Conservation (phyloP, 53 echinoderm and acorn worm species). For the Echinarachnius parma region DNA sequence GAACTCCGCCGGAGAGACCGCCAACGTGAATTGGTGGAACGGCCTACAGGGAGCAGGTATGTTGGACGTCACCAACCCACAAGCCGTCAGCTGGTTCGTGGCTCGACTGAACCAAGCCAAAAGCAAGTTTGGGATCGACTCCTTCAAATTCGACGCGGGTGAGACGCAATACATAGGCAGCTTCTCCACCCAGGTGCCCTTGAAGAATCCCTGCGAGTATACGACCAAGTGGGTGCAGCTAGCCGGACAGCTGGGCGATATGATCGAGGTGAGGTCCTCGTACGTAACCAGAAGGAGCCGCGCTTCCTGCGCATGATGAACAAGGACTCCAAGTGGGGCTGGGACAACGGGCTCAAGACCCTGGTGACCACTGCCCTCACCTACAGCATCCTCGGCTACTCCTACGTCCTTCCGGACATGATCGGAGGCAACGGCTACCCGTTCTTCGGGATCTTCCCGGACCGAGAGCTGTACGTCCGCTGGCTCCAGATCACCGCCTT, state of each 20-base stretch:
- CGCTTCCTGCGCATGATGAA: conserved; percentile 93
- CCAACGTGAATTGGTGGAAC: conserved; percentile 75
- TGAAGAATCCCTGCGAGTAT: conserved; percentile 76
- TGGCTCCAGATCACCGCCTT: conserved; percentile 63
- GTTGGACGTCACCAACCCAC: conserved; percentile 76
- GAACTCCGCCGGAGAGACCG: conserved; percentile 44
- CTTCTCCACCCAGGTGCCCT: conserved; percentile 44
- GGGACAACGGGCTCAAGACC: conserved; percentile 89
- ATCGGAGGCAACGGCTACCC: conserved; percentile 87
- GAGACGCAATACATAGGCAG: conserved; percentile 68
- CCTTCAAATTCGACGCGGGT: conserved; percentile 91
- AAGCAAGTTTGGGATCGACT: conserved; percentile 68
- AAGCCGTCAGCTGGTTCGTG: conserved; percentile 70
- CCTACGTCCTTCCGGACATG: conserved; percentile 90
- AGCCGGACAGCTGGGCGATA: conserved; percentile 62
- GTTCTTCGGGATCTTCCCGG: conserved; percentile 48
- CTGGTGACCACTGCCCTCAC: conserved; percentile 82
- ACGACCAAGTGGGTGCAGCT: conserved; percentile 74
- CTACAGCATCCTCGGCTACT: conserved; percentile 79
- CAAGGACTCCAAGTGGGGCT: conserved; percentile 85
- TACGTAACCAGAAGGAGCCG: conserved; percentile 77
- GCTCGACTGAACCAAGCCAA: conserved; percentile 52
- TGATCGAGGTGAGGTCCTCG: conserved; percentile 79
- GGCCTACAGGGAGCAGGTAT: conserved; percentile 59
- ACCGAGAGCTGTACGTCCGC: conserved; percentile 56